These are phyloP conservation scores for Chanos chanos DNA, from an alignment of 2,797 vertebrate species.

Conservation along the genomic window DNA sequence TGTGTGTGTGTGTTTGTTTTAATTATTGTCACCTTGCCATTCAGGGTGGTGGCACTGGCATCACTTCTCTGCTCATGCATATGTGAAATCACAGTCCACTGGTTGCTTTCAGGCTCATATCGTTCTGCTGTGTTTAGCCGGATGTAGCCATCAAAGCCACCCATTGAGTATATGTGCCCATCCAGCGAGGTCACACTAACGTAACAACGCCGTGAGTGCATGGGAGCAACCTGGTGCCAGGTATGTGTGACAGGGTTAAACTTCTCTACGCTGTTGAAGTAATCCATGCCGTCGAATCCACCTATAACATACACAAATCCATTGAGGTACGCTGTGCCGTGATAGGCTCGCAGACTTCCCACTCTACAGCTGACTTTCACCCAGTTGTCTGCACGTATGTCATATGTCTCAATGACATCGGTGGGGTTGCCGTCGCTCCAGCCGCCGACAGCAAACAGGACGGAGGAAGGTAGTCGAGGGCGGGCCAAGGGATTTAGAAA, in stretches of 20 bases:
- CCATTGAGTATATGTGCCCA: not conserved
- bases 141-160: not conserved
- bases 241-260: constrained; percentile 67
- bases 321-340: constrained; percentile 65
- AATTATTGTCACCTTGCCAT: no score
- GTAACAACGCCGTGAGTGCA: constrained; percentile 59
- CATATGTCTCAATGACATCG: constrained; percentile 74
- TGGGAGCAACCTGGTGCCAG: constrained; percentile 79
- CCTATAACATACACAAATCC: constrained; percentile 58
- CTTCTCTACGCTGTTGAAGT: constrained; percentile 71
- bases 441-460: constrained; percentile 80
- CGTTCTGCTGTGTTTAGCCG: constrained; percentile 72
- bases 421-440: constrained; percentile 70
- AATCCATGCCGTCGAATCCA: constrained; percentile 71
- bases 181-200: constrained; percentile 66
- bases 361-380: constrained; percentile 56
- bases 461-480: constrained; percentile 71
- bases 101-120: constrained; percentile 75
- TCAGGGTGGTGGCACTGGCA: constrained; percentile 72
- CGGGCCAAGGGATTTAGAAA: constrained; percentile 52
- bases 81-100: constrained; percentile 74
- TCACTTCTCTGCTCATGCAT: constrained; percentile 77
- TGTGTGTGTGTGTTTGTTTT: no score
- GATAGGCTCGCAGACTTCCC: constrained; percentile 73
- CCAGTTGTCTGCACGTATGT: constrained; percentile 70